Conservation (phyloP, 1,140 invertebrate species). For the Pantala flavescens region DNA sequence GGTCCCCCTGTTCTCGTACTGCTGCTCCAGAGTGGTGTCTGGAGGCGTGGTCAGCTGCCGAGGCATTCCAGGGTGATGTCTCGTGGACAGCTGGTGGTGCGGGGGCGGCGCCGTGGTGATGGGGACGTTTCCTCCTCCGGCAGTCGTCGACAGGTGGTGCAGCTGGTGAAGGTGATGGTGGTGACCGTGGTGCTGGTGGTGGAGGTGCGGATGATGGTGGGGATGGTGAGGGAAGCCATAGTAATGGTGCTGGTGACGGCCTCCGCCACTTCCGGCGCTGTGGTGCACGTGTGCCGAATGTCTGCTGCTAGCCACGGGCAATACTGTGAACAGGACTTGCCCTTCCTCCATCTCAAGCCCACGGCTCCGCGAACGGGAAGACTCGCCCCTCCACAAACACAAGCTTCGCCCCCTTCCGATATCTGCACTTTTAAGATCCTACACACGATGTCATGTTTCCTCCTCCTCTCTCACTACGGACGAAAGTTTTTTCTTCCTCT, state of each 20-base stretch:
- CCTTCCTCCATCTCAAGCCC: constrained; percentile 1
- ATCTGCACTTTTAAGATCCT: neutral
- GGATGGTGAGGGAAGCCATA: neutral
- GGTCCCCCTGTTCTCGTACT: constrained; percentile 44
- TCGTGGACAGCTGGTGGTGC: constrained; percentile 33
- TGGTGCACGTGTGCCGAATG: neutral
- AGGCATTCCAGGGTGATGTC: constrained; percentile 38
- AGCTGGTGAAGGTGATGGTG: constrained; percentile 36
- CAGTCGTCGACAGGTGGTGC: constrained; percentile 30
- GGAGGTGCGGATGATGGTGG: constrained; percentile 1
- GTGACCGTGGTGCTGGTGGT: constrained; percentile 30
- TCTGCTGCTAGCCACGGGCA: constrained; percentile 1
- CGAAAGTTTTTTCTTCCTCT: no score
- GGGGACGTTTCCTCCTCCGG: constrained; percentile 20
- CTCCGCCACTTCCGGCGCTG: neutral
- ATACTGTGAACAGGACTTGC: neutral
- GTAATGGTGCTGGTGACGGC: constrained; percentile 2
- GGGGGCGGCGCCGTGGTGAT: constrained; percentile 32
- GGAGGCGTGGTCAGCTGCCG: constrained; percentile 45
- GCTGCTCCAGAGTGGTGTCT: constrained; percentile 31
- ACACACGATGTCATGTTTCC: neutral
- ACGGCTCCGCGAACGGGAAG: neutral
- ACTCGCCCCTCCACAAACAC: neutral
- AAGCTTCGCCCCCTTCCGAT: no score
- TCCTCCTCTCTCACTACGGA: neutral